These are phyloP conservation scores for Leptoclinus maculatus DNA, from an alignment of 2,797 vertebrate species.

Conservation along the genomic window DNA sequence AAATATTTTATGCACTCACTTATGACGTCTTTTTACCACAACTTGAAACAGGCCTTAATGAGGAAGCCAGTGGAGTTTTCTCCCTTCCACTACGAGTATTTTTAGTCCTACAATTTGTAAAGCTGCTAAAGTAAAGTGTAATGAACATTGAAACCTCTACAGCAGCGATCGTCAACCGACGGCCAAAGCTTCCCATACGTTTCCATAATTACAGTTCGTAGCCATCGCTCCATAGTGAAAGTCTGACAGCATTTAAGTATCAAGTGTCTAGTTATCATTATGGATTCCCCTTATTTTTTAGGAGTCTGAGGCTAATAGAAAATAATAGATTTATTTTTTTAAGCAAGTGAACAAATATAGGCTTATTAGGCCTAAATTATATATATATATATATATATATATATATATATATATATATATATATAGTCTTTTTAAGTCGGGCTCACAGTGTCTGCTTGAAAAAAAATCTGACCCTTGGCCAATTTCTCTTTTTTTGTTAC, in stretches of 20 bases:
- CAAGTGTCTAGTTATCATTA: background rate
- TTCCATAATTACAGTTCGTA: background rate
- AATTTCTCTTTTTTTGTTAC: no score
- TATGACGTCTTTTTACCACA: background rate
- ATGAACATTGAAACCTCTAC: background rate
- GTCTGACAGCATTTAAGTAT: background rate
- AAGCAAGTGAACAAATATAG: no score
- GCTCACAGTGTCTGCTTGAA: background rate
- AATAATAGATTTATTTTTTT: background rate
- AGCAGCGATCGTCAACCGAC: background rate
- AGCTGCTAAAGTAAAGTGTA: background rate
- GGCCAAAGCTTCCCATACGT: background rate
- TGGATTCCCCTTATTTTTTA: background rate
- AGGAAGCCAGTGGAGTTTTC: background rate
- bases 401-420: no score
- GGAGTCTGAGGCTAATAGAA: background rate
- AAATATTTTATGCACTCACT: background rate
- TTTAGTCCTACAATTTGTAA: background rate
- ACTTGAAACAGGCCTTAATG: background rate
- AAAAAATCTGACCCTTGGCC: no score
- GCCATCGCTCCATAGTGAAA: background rate
- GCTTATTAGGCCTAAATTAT: no score
- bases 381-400: no score
- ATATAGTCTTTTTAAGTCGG: background rate
- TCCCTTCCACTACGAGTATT: background rate